These are phyloP conservation scores for Sycophila texana DNA, from an alignment of 2,888 invertebrate species.

Conservation along the genomic window DNA sequence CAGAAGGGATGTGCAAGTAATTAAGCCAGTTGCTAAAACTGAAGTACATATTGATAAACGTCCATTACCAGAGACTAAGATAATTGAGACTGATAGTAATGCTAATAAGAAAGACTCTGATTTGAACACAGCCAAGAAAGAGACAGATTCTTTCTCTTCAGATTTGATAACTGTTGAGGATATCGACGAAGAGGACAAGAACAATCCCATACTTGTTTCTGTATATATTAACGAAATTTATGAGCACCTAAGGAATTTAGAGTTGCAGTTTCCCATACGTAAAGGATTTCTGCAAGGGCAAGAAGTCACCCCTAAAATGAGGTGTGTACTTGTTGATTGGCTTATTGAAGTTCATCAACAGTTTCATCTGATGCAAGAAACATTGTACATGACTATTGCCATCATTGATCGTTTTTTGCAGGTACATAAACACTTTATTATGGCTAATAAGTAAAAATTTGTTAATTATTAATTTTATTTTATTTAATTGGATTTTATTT, in stretches of 20 bases:
- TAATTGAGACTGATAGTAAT: conserved; percentile 49
- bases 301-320: conserved; percentile 89
- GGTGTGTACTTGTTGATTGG: conserved; percentile 94
- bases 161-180: conserved; percentile 78
- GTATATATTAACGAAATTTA: conserved; percentile 95
- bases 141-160: conserved; percentile 66
- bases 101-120: conserved; percentile 53
- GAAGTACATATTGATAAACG: conserved; percentile 49
- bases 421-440: conserved; percentile 73
- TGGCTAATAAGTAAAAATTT: neutral
- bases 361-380: conserved; percentile 91
- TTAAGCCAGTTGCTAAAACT: conserved; percentile 62
- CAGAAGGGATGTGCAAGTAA: conserved; percentile 59
- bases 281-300: conserved; percentile 83
- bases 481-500: conserved; percentile 33
- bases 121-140: conserved; percentile 41
- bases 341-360: conserved; percentile 92
- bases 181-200: conserved; percentile 85
- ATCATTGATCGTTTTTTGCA: conserved; percentile 94
- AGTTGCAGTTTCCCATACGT: conserved; percentile 82
- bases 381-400: conserved; percentile 90
- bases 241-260: conserved; percentile 86
- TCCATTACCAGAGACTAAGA: conserved; percentile 29
- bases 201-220: conserved; percentile 87
- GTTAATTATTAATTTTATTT: neutral